Evolutionary conservation across 2,888 invertebrate species (phyloP), one percentile per base, ranked within the genome.

Genomic region (Coremacera marginata): DNA sequence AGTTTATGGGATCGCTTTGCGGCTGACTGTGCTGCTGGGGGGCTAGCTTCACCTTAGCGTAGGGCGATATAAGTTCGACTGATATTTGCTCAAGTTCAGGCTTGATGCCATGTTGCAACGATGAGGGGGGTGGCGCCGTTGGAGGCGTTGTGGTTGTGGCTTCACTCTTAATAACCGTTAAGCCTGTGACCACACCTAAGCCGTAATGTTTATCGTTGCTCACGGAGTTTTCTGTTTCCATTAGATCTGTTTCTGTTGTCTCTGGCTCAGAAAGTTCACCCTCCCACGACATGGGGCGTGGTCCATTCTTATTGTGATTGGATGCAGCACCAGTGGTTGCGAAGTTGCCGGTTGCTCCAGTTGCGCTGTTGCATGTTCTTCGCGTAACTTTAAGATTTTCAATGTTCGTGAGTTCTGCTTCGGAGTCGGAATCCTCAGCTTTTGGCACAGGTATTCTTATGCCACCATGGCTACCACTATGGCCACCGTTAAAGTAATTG

Each of bases 231-330:
- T 88, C 90, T 5, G 88, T 88, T 68, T 90, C 90, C 89, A 90
- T 90, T 22, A 88, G 90, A 90, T 92, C 92, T 11, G 85, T 82
- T 68, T 85, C 86, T 16, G 82, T 82, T 57, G 84, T 83, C 82
- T 96, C 96, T n/a, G 94, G 93, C 86, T 97, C 97, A 2, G 96
- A 96, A 14, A 97, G 92, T 88, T 96, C 96, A 9, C 97, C 97
- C 89, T 97, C 97, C 97, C 97, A 97, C 8, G 96, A 96, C 97
- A 97, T 97, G 68, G 97, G 97, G 72, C 97, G 90, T 9, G 92
- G 92, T 65, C 91, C 91, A 78, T 88, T 89, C 78, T 88, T 88
- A 63, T 85, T 83, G 57, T 80, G 71, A 22, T 25, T 34, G 1
- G 19, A 25, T 14, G 11, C 5, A 9, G 37, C 78, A 5, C 5